A percentile compares a stretch with the other conserved stretches of the same genome.
phyloP scores from a whole-genome alignment of 2,888 invertebrate species.

The Linnaemya vulpina region DNA sequence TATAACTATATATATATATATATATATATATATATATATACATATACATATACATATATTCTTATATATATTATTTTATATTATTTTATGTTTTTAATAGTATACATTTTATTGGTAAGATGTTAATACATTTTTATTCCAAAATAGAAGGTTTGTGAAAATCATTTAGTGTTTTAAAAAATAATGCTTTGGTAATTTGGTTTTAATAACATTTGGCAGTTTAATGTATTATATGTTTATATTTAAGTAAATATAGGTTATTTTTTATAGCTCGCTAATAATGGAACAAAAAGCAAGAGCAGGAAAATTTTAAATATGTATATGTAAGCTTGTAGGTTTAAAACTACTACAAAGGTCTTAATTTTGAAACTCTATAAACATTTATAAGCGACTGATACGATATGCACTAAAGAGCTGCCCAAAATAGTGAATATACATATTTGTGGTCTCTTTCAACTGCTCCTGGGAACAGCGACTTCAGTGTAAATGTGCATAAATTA shows the following conservation, averaged over 20 bases:
- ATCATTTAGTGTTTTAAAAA: conserved; percentile 5
- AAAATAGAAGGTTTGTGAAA: conserved; percentile 10
- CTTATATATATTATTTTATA: not conserved
- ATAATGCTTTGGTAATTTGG: conserved; percentile 1
- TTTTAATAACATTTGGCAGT: conserved; percentile 57
- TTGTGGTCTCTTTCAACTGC: too few relatives aligned
- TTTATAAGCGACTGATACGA: too few relatives aligned
- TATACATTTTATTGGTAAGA: conserved; percentile 48
- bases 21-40: not conserved
- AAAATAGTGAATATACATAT: too few relatives aligned
- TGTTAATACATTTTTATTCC: conserved; percentile 31
- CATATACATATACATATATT: not conserved
- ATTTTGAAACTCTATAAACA: too few relatives aligned
- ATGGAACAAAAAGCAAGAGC: too few relatives aligned
- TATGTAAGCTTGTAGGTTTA: too few relatives aligned
- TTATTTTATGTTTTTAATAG: not conserved
- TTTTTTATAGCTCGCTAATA: not conserved
- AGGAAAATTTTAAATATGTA: too few relatives aligned
- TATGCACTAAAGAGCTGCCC: too few relatives aligned
- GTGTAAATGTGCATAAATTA: too few relatives aligned
- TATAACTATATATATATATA: not conserved
- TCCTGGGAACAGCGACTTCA: too few relatives aligned
- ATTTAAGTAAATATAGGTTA: not conserved
- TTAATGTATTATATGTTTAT: not conserved
- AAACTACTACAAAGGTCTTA: too few relatives aligned